Conservation (phyloP, 2,113 vertebrate species). For the Cynocephalus volans region DNA sequence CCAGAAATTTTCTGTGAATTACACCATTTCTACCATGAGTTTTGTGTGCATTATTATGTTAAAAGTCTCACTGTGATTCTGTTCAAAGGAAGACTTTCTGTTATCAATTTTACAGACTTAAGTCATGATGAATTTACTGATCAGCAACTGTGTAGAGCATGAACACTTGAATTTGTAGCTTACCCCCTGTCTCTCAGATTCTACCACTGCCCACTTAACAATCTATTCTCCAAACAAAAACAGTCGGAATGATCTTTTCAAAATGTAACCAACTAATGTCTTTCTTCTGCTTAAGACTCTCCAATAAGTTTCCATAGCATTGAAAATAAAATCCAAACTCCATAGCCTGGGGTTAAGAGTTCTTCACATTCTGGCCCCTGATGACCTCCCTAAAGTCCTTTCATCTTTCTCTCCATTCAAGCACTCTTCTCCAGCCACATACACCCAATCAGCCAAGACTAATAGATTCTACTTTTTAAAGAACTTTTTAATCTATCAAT, state of each 20-base stretch:
- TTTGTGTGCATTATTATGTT: background rate
- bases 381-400: too few species aligned
- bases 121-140: background rate
- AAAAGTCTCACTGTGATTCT: slow-evolving; percentile 5
- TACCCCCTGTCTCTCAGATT: background rate
- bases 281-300: background rate
- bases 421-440: background rate
- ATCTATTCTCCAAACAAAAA: background rate
- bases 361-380: background rate
- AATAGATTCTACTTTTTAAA: background rate
- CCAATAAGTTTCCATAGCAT: background rate
- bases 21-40: background rate
- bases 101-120: background rate
- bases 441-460: background rate
- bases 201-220: background rate
- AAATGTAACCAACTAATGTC: background rate
- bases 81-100: slow-evolving; percentile 7
- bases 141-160: background rate
- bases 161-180: background rate
- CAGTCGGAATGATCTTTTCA: background rate
- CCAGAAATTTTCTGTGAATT: background rate
- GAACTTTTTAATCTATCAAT: background rate
- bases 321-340: slow-evolving; percentile 21
- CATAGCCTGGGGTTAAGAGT: background rate
- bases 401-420: background rate